phyloP scores from a whole-genome alignment of 2,888 invertebrate genomes.

The Masnerella sp. region DNA sequence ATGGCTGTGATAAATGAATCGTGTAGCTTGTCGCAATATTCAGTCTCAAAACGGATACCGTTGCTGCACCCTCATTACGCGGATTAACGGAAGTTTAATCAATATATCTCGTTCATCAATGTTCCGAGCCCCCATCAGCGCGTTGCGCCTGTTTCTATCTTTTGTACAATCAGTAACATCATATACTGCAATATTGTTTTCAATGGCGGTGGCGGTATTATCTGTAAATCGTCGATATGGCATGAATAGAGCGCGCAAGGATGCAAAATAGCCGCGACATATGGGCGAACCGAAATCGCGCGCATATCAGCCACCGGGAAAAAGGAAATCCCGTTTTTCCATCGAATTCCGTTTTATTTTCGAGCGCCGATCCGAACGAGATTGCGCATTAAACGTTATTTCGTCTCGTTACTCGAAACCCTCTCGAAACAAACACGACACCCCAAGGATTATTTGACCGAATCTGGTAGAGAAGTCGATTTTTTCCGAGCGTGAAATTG shows the following conservation, averaged over 20 bases:
- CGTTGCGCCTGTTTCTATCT: conserved; percentile 43
- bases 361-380: conserved; percentile 5
- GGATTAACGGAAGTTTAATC: conserved; percentile 60
- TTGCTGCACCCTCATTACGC: conserved; percentile 61
- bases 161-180: conserved; percentile 53
- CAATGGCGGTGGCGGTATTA: conserved; percentile 22
- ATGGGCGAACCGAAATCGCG: conserved; percentile 1
- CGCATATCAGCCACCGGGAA: too few relatives aligned
- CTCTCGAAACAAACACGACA: conserved; percentile 42
- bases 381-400: conserved; percentile 25
- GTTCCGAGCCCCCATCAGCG: conserved; percentile 46
- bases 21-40: conserved; percentile 52
- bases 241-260: conserved; percentile 26
- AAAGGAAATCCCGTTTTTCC: too few relatives aligned
- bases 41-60: conserved; percentile 52
- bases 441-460: conserved; percentile 42
- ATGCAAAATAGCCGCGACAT: conserved; percentile 17
- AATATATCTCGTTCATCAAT: conserved; percentile 49
- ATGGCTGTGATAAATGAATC: conserved; percentile 53
- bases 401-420: conserved; percentile 23
- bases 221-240: conserved; percentile 40
- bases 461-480: conserved; percentile 62
- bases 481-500: conserved; percentile 67
- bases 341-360: background rate
- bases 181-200: conserved; percentile 42